phyloP scores from a whole-genome alignment of 1,140 invertebrate species.

The Drosophila melanica region DNA sequence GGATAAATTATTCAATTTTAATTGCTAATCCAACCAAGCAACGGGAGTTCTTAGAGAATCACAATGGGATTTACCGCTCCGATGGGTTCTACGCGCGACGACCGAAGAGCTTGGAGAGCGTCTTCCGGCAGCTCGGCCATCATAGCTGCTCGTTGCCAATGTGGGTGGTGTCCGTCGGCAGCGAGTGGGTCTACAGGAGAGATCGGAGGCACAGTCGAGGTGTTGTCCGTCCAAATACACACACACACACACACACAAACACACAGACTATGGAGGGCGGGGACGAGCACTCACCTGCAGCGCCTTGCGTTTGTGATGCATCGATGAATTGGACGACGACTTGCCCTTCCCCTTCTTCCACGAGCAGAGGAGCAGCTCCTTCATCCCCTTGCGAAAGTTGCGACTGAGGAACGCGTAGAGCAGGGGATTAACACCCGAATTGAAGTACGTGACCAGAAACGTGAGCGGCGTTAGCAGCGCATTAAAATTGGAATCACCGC shows the following conservation, averaged over 20 bases:
- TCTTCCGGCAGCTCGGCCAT: constrained; percentile 68
- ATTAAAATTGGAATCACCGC: constrained; percentile 88
- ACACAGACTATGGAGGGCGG: background rate
- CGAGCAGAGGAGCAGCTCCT: constrained; percentile 87
- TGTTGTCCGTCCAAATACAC: background rate
- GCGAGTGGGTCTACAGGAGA: constrained; percentile 73
- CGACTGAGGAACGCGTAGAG: constrained; percentile 93
- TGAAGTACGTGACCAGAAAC: constrained; percentile 92
- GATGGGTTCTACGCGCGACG: constrained; percentile 56
- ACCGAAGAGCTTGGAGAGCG: constrained; percentile 48
- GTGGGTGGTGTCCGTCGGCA: constrained; percentile 83
- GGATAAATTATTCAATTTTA: constrained; percentile 13
- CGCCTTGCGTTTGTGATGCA: constrained; percentile 81
- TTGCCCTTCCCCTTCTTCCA: constrained; percentile 83
- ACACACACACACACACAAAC: background rate
- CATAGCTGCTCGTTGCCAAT: constrained; percentile 83
- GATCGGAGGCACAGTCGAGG: background rate
- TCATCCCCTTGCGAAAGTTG: constrained; percentile 90
- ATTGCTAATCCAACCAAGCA: constrained; percentile 48
- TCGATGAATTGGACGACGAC: constrained; percentile 81
- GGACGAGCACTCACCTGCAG: constrained; percentile 67
- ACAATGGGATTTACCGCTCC: constrained; percentile 48
- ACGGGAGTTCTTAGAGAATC: constrained; percentile 52
- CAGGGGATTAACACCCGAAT: constrained; percentile 93
- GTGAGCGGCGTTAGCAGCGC: constrained; percentile 92